Conservation (phyloP, 2,888 invertebrate genomes). For the Cerceris ruficornis region DNA sequence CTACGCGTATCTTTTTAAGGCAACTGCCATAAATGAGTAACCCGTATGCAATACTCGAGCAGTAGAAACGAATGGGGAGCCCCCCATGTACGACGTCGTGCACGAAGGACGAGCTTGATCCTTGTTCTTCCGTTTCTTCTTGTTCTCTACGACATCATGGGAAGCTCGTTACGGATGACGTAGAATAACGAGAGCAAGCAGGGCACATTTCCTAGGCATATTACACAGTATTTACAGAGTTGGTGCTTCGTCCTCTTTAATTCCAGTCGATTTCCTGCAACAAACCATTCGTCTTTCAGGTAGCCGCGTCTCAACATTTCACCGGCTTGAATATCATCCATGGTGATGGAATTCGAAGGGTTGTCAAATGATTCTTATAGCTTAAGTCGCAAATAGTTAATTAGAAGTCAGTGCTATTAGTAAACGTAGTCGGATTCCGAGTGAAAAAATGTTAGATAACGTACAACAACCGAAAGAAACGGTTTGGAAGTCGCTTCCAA, state of each 20-base stretch:
- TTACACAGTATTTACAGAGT: slow-evolving; percentile 79
- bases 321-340: too few relatives aligned
- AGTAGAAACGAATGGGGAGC: slow-evolving; percentile 33
- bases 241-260: slow-evolving; percentile 67
- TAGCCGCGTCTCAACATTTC: too few relatives aligned
- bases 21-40: slow-evolving; percentile 44
- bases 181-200: slow-evolving; percentile 65
- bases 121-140: slow-evolving; percentile 4
- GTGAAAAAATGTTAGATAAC: background rate
- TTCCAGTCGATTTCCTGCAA: slow-evolving; percentile 76
- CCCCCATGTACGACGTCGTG: background rate
- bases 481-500: too few relatives aligned
- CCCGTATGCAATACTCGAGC: slow-evolving; percentile 44
- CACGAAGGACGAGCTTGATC: background rate
- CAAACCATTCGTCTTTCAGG: slow-evolving; percentile 16
- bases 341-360: too few relatives aligned
- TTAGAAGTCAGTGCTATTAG: slow-evolving; percentile 26
- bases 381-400: background rate
- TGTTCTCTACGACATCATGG: slow-evolving; percentile 14
- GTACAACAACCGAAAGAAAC: background rate
- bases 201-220: slow-evolving; percentile 75
- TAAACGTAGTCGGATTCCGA: background rate
- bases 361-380: too few relatives aligned
- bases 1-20: slow-evolving; percentile 42
- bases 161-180: slow-evolving; percentile 29